Evolutionary conservation across 1,140 invertebrate genomes (phyloP).

Genomic region (Hyles euphorbiae): DNA sequence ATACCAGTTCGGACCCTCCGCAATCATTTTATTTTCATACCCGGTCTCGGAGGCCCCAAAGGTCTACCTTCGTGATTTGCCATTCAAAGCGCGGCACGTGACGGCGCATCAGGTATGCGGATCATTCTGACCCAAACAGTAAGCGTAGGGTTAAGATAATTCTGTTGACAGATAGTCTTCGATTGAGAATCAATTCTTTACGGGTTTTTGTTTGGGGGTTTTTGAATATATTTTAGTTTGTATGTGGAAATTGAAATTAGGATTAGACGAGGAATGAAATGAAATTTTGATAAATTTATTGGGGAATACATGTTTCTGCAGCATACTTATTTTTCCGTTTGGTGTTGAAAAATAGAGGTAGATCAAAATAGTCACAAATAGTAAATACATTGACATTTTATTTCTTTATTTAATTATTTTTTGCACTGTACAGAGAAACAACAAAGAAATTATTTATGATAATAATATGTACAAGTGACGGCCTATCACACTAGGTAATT

Average conservation of each 20-base stretch:
- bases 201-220: conserved; percentile 6
- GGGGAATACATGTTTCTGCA: too few relatives aligned
- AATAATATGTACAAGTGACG: too few relatives aligned
- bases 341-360: too few relatives aligned
- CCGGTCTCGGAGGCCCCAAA: conserved; percentile 60
- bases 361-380: too few relatives aligned
- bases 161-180: conserved; percentile 55
- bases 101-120: conserved; percentile 65
- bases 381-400: too few relatives aligned
- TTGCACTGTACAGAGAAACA: too few relatives aligned
- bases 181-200: conserved; percentile 51
- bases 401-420: too few relatives aligned
- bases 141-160: conserved; percentile 52
- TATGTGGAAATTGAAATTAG: neutral
- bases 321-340: too few relatives aligned
- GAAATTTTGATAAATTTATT: too few relatives aligned
- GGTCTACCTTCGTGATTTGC: conserved; percentile 70
- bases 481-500: too few relatives aligned
- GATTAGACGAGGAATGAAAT: too few relatives aligned
- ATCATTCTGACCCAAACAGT: conserved; percentile 32
- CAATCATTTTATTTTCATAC: conserved; percentile 75
- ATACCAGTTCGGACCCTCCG: conserved; percentile 61
- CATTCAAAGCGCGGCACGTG: conserved; percentile 67
- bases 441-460: too few relatives aligned
- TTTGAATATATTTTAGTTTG: neutral